Conservation (phyloP, 2,113 vertebrate genomes). For the Heptranchias perlo region DNA sequence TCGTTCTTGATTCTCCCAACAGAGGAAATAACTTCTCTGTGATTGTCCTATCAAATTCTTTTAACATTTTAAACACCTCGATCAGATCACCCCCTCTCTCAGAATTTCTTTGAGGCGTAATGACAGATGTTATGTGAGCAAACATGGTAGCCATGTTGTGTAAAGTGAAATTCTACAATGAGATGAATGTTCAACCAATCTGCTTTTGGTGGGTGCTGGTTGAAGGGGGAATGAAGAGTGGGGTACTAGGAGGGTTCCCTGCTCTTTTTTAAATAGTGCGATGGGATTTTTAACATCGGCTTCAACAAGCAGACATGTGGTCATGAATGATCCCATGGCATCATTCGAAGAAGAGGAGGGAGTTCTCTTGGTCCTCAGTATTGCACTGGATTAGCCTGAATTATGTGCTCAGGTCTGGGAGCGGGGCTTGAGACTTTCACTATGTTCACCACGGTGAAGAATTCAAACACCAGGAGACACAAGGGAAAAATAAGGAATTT, state of each 20-base stretch:
- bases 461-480: not conserved
- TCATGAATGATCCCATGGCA: not conserved
- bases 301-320: too few species aligned
- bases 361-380: not conserved
- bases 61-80: not conserved
- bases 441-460: not conserved
- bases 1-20: not conserved
- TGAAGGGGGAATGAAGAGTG: not conserved
- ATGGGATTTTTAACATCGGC: not conserved
- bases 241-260: not conserved
- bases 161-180: not conserved
- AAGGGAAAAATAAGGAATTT: not conserved
- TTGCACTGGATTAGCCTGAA: not conserved
- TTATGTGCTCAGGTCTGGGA: not conserved
- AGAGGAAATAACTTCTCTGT: not conserved
- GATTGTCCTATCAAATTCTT: not conserved
- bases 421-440: not conserved
- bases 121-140: not conserved
- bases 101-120: not conserved
- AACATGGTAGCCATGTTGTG: not conserved
- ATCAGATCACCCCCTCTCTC: not conserved
- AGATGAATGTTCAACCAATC: not conserved
- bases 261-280: not conserved
- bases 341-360: not conserved
- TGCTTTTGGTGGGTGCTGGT: not conserved